These are phyloP conservation scores for Cossypha polioptera DNA, from an alignment of 2,797 vertebrate species.

Conservation along the genomic window DNA sequence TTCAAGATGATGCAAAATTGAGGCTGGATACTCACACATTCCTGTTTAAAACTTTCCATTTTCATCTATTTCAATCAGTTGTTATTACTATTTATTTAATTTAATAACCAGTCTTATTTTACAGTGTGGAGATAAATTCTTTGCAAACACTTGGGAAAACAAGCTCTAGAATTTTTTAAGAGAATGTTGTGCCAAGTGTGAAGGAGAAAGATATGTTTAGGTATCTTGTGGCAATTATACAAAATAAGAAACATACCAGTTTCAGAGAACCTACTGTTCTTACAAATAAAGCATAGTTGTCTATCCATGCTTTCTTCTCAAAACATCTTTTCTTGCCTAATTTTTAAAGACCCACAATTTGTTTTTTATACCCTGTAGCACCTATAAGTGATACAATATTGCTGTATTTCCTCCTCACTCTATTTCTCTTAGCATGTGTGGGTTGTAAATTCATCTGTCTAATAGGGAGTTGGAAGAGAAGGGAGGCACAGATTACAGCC, in stretches of 20 bases:
- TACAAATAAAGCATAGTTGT: not conserved
- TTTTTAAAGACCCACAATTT: not conserved
- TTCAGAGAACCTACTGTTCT: not conserved
- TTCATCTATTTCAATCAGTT: not conserved
- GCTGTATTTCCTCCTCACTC: not conserved
- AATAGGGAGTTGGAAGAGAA: not conserved
- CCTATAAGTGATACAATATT: not conserved
- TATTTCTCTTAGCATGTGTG: not conserved
- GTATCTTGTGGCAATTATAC: not conserved
- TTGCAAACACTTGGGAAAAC: not conserved
- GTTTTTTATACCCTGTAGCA: not conserved
- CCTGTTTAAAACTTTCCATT: not conserved
- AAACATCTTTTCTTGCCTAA: not conserved
- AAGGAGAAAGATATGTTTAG: not conserved
- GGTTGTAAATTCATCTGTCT: not conserved
- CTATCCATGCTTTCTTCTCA: not conserved
- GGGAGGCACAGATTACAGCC: not conserved
- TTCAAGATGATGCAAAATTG: not conserved
- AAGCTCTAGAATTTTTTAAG: not conserved
- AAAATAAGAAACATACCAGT: not conserved
- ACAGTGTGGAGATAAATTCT: not conserved
- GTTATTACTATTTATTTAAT: not conserved
- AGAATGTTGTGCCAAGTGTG: not conserved
- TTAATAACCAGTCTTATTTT: not conserved
- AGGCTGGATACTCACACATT: accelerated